These are phyloP conservation scores for Aphelenchoides fujianensis DNA, from an alignment of 1,140 invertebrate genomes.

Conservation along the genomic window DNA sequence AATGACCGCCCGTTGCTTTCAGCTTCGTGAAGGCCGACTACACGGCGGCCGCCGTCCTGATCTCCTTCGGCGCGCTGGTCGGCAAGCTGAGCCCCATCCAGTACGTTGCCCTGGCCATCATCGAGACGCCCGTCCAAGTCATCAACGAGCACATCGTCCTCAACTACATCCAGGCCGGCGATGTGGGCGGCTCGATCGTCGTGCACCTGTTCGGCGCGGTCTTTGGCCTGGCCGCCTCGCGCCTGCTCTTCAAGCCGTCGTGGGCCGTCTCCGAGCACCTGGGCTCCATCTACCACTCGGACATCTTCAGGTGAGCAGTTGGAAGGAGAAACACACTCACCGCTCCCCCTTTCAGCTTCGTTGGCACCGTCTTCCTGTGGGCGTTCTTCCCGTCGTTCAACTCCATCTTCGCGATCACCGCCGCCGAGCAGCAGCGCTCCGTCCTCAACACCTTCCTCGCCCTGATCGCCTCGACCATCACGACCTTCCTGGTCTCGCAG, in stretches of 20 bases:
- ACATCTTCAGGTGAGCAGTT: too few species aligned
- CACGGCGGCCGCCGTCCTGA: slow-evolving; percentile 65
- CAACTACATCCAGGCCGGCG: slow-evolving; percentile 61
- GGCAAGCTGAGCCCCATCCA: slow-evolving; percentile 65
- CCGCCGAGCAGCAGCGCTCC: slow-evolving; percentile 65
- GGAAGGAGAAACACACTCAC: too few species aligned
- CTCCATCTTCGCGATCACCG: slow-evolving; percentile 59
- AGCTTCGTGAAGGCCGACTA: slow-evolving; percentile 67
- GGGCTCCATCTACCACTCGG: slow-evolving; percentile 59
- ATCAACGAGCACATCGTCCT: slow-evolving; percentile 65
- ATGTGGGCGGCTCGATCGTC: slow-evolving; percentile 80
- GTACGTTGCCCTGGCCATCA: slow-evolving; percentile 65
- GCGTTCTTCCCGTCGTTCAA: slow-evolving; percentile 66
- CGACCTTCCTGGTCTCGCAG: slow-evolving; percentile 64
- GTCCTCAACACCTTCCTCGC: slow-evolving; percentile 66
- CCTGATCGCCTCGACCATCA: slow-evolving; percentile 64
- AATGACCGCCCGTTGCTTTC: slow-evolving; percentile 37
- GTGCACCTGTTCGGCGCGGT: slow-evolving; percentile 92
- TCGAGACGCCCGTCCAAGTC: slow-evolving; percentile 64
- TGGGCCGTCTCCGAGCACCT: slow-evolving; percentile 35
- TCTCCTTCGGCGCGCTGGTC: slow-evolving; percentile 66
- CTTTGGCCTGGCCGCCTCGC: slow-evolving; percentile 75
- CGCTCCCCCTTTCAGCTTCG: too few species aligned
- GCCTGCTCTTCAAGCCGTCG: slow-evolving; percentile 43
- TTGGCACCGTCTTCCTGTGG: slow-evolving; percentile 66